phyloP scores from a whole-genome alignment of 2,888 invertebrate genomes.

The Trissolcus brochymenae region DNA sequence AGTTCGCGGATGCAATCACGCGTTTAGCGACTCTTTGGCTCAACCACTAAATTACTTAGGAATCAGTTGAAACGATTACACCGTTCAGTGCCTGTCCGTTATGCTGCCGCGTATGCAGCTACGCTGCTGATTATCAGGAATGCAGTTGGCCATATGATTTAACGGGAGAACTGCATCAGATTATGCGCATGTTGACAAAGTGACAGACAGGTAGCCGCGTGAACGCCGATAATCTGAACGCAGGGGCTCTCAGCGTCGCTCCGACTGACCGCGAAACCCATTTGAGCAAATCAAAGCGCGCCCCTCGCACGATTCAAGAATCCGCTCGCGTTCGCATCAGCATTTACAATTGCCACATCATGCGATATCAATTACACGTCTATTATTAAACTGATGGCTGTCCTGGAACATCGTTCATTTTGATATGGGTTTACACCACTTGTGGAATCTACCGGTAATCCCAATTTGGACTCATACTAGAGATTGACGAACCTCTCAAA shows the following conservation, averaged over 20 bases:
- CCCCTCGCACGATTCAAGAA: slow-evolving; percentile 27
- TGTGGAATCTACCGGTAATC: slow-evolving; percentile 24
- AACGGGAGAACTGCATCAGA: slow-evolving; percentile 65
- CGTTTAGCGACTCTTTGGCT: slow-evolving; percentile 64
- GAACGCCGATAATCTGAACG: slow-evolving; percentile 58
- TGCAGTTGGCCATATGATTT: slow-evolving; percentile 66
- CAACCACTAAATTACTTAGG: slow-evolving; percentile 64
- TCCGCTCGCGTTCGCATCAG: slow-evolving; percentile 27
- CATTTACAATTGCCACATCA: slow-evolving; percentile 46
- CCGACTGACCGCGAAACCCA: slow-evolving; percentile 48
- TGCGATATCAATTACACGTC: slow-evolving; percentile 49
- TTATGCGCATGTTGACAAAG: slow-evolving; percentile 71
- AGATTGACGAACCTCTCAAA: slow-evolving; percentile 25
- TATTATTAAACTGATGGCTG: slow-evolving; percentile 30
- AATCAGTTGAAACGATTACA: slow-evolving; percentile 66
- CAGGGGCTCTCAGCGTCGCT: slow-evolving; percentile 54
- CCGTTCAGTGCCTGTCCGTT: slow-evolving; percentile 63
- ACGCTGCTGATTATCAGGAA: slow-evolving; percentile 68
- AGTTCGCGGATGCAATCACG: slow-evolving; percentile 61
- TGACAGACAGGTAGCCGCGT: slow-evolving; percentile 65
- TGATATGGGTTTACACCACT: slow-evolving; percentile 33
- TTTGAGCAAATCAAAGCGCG: slow-evolving; percentile 29
- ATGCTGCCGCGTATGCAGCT: slow-evolving; percentile 58
- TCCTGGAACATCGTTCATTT: slow-evolving; percentile 12
- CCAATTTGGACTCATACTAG: slow-evolving; percentile 16